Evolutionary conservation across 2,113 vertebrate species (phyloP), one percentile per base, ranked within the genome.

Genomic region (Elephas maximus): DNA sequence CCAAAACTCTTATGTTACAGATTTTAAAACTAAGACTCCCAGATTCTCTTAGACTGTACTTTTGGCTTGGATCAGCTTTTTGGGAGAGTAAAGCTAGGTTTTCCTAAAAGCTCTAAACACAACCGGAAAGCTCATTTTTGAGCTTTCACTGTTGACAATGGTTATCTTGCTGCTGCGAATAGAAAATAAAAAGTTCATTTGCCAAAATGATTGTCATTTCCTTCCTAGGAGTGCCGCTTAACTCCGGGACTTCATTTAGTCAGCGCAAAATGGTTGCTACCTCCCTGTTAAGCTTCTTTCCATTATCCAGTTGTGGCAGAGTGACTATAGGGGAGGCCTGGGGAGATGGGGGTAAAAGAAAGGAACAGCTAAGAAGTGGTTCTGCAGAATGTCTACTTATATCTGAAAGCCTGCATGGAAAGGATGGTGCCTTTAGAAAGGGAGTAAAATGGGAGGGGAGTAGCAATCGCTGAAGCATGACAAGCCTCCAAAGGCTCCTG

Each of bases 161-260:
- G 88, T 96, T 98, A 81, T 89, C 87, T 94, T 95, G 94, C 71
- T 96, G 63, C 80, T 45, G 23, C 57, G 83, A 78, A 69, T 82
- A 92, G 97, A 94, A 95, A 95, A 71, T 88, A 84, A 83, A 96
- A 97, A 95, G 96, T 94, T 97, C 84, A 71, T 93, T 95, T 95
- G 95, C 96, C 23, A 74, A 26, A 90, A 88, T 24, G 87, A 84
- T 94, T 95, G 93, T 93, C 69, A 23, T 91, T 97, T 91, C 76
- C 96, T 94, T 87, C 96, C 91, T 85, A 73, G 74, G 97, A 96
- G 93, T n/a, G 44, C 79, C 37, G 90, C 95, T 94, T 92, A 96
- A 51, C 65, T 77, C 93, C 23, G 24, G 77, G 82, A 94, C 95
- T 96, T 97, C 77, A 91, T 96, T 91, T 95, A 73, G 94, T 86